These are phyloP conservation scores for Amiota mariae DNA, from an alignment of 2,888 invertebrate genomes.

Conservation along the genomic window DNA sequence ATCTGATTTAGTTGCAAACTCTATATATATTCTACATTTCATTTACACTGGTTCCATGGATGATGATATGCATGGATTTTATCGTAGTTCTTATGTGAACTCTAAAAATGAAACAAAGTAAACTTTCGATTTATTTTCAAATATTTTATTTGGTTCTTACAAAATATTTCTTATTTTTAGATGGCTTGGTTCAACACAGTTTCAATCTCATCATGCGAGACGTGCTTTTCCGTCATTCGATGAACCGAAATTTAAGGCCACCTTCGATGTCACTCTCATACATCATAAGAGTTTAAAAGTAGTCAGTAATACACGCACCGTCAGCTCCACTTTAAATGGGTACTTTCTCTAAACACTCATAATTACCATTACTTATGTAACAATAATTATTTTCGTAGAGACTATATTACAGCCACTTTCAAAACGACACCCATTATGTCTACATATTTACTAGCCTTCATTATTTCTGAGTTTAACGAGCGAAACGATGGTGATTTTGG, in stretches of 20 bases:
- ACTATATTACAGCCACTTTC: slow-evolving; percentile 59
- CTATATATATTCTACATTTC: slow-evolving; percentile 74
- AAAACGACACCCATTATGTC: slow-evolving; percentile 79
- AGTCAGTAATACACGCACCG: slow-evolving; percentile 59
- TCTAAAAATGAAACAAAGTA: slow-evolving; percentile 69
- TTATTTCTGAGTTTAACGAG: slow-evolving; percentile 78
- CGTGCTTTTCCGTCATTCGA: slow-evolving; percentile 87
- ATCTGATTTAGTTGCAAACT: slow-evolving; percentile 59
- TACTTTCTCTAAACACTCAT: slow-evolving; percentile 46
- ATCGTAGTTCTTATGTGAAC: slow-evolving; percentile 72
- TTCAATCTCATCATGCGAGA: slow-evolving; percentile 80
- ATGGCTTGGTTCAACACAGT: slow-evolving; percentile 81
- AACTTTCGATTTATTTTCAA: neutral
- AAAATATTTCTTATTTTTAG: slow-evolving; percentile 61
- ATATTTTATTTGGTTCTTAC: neutral
- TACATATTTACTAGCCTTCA: slow-evolving; percentile 86
- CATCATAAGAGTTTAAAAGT: slow-evolving; percentile 65
- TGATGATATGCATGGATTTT: slow-evolving; percentile 76
- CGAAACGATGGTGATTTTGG: slow-evolving; percentile 64
- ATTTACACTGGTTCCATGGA: slow-evolving; percentile 75
- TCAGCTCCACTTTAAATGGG: slow-evolving; percentile 42
- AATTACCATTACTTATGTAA: too few species aligned
- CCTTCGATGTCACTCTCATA: slow-evolving; percentile 75
- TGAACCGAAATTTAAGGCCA: slow-evolving; percentile 82
- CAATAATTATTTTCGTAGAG: slow-evolving; percentile 30